Conservation (phyloP, 2,888 invertebrate genomes). For the Drosophila limbata region DNA sequence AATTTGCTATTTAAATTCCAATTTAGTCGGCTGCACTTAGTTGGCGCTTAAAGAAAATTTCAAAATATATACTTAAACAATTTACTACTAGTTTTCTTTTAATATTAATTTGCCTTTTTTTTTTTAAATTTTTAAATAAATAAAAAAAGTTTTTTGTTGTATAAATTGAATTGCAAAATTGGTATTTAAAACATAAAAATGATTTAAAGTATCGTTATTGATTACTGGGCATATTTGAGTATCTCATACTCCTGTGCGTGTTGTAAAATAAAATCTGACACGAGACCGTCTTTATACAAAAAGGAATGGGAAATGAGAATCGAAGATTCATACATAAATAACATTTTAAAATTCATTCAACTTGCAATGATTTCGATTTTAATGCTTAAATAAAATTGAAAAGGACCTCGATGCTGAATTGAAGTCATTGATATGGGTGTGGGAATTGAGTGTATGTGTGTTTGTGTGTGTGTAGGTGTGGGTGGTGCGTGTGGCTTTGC, state of each 20-base stretch:
- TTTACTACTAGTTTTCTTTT: no score
- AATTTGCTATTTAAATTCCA: no score
- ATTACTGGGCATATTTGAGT: neutral
- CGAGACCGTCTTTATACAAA: neutral
- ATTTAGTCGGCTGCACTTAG: no score
- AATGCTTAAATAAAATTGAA: conserved; percentile 56
- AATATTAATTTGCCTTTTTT: no score
- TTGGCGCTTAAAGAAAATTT: no score
- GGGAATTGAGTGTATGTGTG: neutral
- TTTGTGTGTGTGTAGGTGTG: conserved; percentile 6
- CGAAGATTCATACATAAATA: conserved; percentile 54
- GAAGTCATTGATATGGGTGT: conserved; percentile 6
- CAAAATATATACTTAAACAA: no score
- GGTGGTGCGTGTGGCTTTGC: conserved; percentile 34
- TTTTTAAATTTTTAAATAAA: no score
- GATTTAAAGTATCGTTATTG: no score
- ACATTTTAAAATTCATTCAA: conserved; percentile 60
- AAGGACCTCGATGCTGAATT: conserved; percentile 27
- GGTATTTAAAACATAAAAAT: neutral
- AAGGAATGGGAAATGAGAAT: conserved; percentile 10
- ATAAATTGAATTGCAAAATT: neutral
- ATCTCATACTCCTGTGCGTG: neutral
- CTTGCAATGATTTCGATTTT: conserved; percentile 55
- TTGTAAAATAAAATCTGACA: neutral
- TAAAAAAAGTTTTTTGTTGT: no score